These are phyloP conservation scores for Rhingia rostrata DNA, from an alignment of 2,888 invertebrate species.

Conservation along the genomic window DNA sequence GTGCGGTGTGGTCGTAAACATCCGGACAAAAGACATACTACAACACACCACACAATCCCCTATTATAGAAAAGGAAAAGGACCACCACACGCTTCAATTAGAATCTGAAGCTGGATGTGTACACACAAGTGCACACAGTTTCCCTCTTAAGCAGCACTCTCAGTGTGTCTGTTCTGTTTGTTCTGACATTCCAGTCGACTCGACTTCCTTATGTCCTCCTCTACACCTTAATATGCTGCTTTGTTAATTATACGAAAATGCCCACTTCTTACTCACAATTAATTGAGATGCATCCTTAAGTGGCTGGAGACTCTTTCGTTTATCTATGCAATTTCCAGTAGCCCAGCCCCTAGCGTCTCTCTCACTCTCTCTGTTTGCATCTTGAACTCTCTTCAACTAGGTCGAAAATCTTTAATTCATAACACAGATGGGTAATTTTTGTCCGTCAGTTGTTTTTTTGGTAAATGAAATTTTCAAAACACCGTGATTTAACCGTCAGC, in stretches of 20 bases:
- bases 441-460: background rate
- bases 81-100: conserved; percentile 74
- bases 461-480: conserved; percentile 24
- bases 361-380: conserved; percentile 28
- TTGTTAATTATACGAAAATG: conserved; percentile 70
- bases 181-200: conserved; percentile 58
- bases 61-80: conserved; percentile 40
- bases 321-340: conserved; percentile 63
- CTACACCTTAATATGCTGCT: conserved; percentile 26
- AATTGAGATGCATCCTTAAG: conserved; percentile 73
- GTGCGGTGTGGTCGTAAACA: conserved; percentile 73
- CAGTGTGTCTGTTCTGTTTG: conserved; percentile 37
- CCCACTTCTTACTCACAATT: conserved; percentile 65
- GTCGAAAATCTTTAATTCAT: conserved; percentile 58
- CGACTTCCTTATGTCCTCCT: conserved; percentile 29
- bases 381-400: conserved; percentile 20
- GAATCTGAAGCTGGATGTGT: conserved; percentile 55
- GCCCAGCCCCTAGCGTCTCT: conserved; percentile 3
- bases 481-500: conserved; percentile 43
- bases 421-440: conserved; percentile 46
- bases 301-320: conserved; percentile 26
- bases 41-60: background rate
- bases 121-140: conserved; percentile 40
- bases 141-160: conserved; percentile 62
- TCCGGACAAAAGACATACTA: conserved; percentile 51